phyloP scores from a whole-genome alignment of 2,113 vertebrate species.

The Gymnorhina tibicen region DNA sequence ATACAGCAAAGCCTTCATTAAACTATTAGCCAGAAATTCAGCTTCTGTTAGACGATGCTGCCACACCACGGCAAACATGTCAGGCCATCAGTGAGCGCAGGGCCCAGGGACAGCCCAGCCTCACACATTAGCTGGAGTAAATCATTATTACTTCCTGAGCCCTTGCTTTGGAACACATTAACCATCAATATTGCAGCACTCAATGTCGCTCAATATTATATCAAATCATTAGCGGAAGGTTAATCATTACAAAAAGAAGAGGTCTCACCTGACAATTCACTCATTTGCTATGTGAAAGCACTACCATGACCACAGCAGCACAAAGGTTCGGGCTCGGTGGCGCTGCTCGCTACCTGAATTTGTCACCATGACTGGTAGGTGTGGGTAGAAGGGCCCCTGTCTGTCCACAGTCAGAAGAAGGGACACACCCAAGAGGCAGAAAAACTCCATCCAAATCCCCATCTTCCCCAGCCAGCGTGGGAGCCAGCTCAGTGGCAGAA shows the following conservation, averaged over 20 bases:
- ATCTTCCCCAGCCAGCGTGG: neutral
- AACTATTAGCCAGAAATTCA: conserved; percentile 36
- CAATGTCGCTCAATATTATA: neutral
- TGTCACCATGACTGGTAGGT: accelerated
- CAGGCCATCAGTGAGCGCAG: neutral
- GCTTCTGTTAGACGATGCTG: neutral
- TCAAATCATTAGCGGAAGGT: conserved; percentile 15
- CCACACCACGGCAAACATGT: neutral
- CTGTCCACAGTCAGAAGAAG: neutral
- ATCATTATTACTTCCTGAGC: neutral
- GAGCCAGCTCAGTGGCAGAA: neutral
- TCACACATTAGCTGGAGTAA: neutral
- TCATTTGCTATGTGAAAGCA: neutral
- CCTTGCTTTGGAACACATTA: conserved; percentile 1
- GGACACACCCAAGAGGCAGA: neutral
- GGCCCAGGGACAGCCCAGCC: neutral
- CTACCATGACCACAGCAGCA: neutral
- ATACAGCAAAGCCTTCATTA: conserved; percentile 13
- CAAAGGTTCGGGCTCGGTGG: neutral
- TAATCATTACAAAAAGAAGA: conserved; percentile 31
- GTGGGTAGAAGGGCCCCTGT: neutral
- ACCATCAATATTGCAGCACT: neutral
- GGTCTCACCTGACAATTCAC: neutral
- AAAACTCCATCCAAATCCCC: neutral
- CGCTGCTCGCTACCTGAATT: accelerated